Percentiles rank a stretch among this genome's conserved stretches.
These are phyloP conservation scores for Danio jaintianensis DNA, from an alignment of 2,797 vertebrate genomes.

Conservation along the genomic window DNA sequence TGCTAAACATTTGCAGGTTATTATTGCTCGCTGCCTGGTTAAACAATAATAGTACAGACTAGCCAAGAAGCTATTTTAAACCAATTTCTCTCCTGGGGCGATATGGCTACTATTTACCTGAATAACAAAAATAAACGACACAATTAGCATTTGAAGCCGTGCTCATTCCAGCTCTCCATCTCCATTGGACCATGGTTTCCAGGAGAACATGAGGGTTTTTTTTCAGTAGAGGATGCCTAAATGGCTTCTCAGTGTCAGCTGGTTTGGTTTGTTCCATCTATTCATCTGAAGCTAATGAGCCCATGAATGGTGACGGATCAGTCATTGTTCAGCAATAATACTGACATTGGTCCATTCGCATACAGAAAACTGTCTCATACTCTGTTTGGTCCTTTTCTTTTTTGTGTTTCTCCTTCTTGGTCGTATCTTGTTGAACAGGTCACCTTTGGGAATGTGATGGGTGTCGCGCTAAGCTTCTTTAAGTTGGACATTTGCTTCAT, in stretches of 20 bases:
- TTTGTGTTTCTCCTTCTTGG: slow-evolving; percentile 17
- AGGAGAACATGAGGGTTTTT: slow-evolving; percentile 32
- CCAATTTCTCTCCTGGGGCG: slow-evolving; percentile 28
- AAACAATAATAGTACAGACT: slow-evolving; percentile 24
- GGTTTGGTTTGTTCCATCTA: slow-evolving; percentile 28
- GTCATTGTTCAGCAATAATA: slow-evolving; percentile 22
- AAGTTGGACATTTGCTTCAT: slow-evolving; percentile 22
- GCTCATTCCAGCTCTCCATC: slow-evolving; percentile 12
- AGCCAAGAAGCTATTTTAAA: slow-evolving; percentile 32
- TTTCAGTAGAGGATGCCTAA: slow-evolving; percentile 61
- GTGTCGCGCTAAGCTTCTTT: slow-evolving; percentile 3
- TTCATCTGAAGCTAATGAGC: slow-evolving; percentile 43
- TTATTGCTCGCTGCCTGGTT: slow-evolving; percentile 15
- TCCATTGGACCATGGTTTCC: background rate
- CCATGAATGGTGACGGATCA: slow-evolving; percentile 20
- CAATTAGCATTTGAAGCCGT: slow-evolving; percentile 46
- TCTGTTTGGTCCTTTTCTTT: slow-evolving; percentile 1
- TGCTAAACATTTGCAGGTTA: background rate
- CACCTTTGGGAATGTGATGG: slow-evolving; percentile 12
- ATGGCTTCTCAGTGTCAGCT: slow-evolving; percentile 29
- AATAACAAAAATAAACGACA: slow-evolving; percentile 33
- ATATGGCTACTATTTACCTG: slow-evolving; percentile 38
- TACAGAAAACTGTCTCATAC: slow-evolving; percentile 21
- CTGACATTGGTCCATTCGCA: slow-evolving; percentile 31
- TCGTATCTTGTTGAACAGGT: slow-evolving; percentile 38